Evolutionary conservation across 1,140 invertebrate species (phyloP), one percentile per base, ranked within the genome.

Genomic region (Lordiphosa collinella): DNA sequence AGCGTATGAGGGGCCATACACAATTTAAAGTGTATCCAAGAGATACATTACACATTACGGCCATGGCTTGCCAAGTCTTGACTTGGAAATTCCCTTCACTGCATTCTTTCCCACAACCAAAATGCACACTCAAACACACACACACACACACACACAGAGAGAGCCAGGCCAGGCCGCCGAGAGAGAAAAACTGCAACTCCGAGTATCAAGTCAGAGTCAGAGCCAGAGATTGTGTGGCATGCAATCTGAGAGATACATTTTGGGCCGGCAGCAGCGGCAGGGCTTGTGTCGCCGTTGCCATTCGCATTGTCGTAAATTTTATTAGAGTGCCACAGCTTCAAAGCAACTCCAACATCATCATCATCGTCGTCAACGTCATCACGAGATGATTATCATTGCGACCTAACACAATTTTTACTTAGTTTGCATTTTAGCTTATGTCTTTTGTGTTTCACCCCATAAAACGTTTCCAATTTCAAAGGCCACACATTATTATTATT

Each of bases 221-320:
- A 29, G 18, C 29, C 3, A 41, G 14, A 29, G 22, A 35, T n/a
- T 43, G 38, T 9, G 34, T n/a, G 31, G 14, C 29, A 48, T 40
- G 31, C 29, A 34, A 51, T 66, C 48, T 51, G 58, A 79, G 51
- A 69, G 68, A 57, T 79, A 78, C 68, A 35, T 78, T 78, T 72
- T 38, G 74, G 58, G 54, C 57, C 57, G 73, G 60, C 25, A 8
- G 25, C 25, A 8, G 22, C 22, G 7, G 25, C 25, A 29, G 25
- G 25, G 25, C 25, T 76, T 58, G 36, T 47, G 63, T 55, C 65
- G 71, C 59, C 71, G 63, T 75, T 61, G 69, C 60, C 75, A 80
- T 79, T 79, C 71, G 55, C 64, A 79, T 79, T 79, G 75, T 80
- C 75, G 75, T 80, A 80, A 80, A 80, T 80, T 80, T 80, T 80